Conservation (phyloP, 2,113 vertebrate genomes). For the Leptosomus discolor region DNA sequence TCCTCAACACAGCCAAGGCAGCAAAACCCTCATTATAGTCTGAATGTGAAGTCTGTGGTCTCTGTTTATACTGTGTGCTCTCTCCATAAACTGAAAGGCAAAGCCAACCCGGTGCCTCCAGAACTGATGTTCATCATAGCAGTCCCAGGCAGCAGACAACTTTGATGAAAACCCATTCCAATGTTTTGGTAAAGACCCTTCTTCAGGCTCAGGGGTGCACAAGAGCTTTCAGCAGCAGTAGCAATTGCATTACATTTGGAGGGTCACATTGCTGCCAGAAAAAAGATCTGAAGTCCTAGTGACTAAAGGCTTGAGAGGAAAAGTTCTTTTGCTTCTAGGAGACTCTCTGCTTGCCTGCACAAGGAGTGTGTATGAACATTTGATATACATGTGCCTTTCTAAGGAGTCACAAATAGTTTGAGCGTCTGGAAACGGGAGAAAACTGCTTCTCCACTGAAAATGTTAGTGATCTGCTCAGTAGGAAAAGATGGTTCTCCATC, state of each 20-base stretch:
- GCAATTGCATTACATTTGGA: neutral
- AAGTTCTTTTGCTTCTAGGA: neutral
- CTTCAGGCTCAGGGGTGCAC: neutral
- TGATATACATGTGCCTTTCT: neutral
- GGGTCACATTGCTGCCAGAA: rapidly evolving
- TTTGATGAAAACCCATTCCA: neutral
- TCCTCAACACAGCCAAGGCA: neutral
- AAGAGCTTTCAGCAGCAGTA: neutral
- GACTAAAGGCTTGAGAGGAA: neutral
- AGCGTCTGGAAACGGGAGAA: neutral
- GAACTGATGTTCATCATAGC: neutral
- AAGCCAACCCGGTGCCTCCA: neutral
- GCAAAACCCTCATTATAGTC: neutral
- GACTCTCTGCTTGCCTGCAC: neutral
- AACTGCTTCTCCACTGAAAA: neutral
- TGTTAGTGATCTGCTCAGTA: neutral
- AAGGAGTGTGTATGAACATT: neutral
- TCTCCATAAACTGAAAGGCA: neutral
- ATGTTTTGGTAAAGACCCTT: neutral
- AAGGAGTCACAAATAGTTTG: neutral
- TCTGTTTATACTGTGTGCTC: neutral
- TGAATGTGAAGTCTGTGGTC: neutral
- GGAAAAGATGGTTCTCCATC: neutral
- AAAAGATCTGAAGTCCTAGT: neutral
- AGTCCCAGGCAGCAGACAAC: neutral